Evolutionary conservation across 2,797 vertebrate species (phyloP).

Genomic region (Crocidura indochinensis): DNA sequence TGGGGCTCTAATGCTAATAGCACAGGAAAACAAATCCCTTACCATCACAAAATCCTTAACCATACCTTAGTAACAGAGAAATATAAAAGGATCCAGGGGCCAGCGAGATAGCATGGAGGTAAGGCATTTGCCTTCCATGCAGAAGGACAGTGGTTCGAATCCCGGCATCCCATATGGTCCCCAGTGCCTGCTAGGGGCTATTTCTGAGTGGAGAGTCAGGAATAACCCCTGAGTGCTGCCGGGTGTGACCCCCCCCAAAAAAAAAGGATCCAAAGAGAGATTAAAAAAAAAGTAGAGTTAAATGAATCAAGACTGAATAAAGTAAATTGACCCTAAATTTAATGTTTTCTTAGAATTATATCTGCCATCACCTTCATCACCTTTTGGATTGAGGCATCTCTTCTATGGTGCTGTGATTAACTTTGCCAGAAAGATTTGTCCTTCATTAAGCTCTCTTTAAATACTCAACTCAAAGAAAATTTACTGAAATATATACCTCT

Average conservation of each 20-base stretch:
- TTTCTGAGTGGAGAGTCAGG: too few species aligned
- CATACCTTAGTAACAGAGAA: constrained; percentile 21
- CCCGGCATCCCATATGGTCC: too few species aligned
- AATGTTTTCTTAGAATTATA: not conserved
- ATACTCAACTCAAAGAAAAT: not conserved
- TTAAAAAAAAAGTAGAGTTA: not conserved
- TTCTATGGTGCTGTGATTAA: not conserved
- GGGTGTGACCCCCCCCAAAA: too few species aligned
- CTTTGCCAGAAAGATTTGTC: not conserved
- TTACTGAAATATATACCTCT: not conserved
- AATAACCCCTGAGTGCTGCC: too few species aligned
- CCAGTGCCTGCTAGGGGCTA: too few species aligned
- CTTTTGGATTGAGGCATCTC: not conserved
- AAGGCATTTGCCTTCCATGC: too few species aligned
- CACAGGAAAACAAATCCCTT: not conserved
- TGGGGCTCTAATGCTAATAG: not conserved
- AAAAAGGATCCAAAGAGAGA: not conserved
- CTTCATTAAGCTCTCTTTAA: not conserved
- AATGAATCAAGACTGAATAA: not conserved
- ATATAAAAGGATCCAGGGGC: not conserved
- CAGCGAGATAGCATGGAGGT: too few species aligned
- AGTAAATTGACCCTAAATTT: constrained; percentile 11
- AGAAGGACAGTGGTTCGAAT: too few species aligned
- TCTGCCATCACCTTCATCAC: not conserved
- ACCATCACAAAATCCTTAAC: constrained; percentile 15